These are phyloP conservation scores for Corythucha ciliata DNA, from an alignment of 2,888 invertebrate genomes.

Conservation along the genomic window DNA sequence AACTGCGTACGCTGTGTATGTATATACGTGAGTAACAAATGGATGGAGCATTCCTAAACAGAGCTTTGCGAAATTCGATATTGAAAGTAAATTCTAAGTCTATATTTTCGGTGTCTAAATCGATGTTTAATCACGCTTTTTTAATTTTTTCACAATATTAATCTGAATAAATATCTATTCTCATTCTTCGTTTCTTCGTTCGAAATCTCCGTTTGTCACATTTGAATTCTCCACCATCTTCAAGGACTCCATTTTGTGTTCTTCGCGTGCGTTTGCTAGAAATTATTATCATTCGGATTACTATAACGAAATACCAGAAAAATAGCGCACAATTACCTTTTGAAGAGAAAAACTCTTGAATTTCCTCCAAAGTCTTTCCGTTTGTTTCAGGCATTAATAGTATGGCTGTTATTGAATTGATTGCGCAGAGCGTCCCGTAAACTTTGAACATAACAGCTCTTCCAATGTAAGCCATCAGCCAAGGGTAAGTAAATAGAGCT, in stretches of 20 bases:
- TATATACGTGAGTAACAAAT: too few relatives aligned
- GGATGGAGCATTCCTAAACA: too few relatives aligned
- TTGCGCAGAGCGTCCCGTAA: constrained; percentile 19
- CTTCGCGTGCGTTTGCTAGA: background rate
- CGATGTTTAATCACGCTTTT: too few relatives aligned
- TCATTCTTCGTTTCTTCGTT: background rate
- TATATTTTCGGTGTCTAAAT: too few relatives aligned
- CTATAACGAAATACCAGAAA: too few relatives aligned
- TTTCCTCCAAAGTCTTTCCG: background rate
- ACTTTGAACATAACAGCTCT: constrained; percentile 12
- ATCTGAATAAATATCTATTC: too few relatives aligned
- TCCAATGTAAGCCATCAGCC: constrained; percentile 11
- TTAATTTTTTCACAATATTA: too few relatives aligned
- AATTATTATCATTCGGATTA: too few relatives aligned
- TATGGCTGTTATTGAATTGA: constrained; percentile 17
- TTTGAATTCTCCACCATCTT: background rate
- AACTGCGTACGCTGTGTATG: too few relatives aligned
- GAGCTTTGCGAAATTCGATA: too few relatives aligned
- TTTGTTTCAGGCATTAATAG: constrained; percentile 11
- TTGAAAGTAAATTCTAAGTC: too few relatives aligned
- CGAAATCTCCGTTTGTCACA: too few relatives aligned
- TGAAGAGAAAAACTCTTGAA: background rate
- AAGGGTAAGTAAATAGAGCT: constrained; percentile 20
- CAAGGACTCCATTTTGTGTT: background rate
- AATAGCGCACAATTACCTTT: background rate